These are phyloP conservation scores for Drosophila greeni DNA, from an alignment of 2,888 invertebrate genomes.

Conservation along the genomic window DNA sequence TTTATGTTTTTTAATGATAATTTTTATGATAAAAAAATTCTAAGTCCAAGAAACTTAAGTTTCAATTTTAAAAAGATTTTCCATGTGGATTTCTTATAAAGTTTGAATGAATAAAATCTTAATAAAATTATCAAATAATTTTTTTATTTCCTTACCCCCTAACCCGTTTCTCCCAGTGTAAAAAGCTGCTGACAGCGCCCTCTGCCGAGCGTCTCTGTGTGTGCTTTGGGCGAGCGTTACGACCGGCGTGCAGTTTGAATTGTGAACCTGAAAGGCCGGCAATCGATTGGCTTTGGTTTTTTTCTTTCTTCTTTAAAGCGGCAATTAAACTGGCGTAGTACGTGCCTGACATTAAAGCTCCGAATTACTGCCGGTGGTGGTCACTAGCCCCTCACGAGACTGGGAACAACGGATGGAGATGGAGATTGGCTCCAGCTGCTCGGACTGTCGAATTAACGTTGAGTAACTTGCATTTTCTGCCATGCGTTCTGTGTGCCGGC, in stretches of 20 bases:
- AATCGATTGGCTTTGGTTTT: background rate
- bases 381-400: constrained; percentile 8
- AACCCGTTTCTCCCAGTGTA: background rate
- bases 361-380: constrained; percentile 1
- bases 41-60: too few relatives aligned
- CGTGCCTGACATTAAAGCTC: constrained; percentile 7
- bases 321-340: constrained; percentile 15
- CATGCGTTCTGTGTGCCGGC: constrained; percentile 22
- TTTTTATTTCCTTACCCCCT: background rate
- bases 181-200: constrained; percentile 23
- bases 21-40: too few relatives aligned
- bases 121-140: too few relatives aligned
- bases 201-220: background rate
- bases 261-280: constrained; percentile 1
- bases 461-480: constrained; percentile 10
- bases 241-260: background rate
- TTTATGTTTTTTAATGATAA: background rate
- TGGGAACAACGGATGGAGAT: constrained; percentile 16
- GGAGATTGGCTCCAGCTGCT: background rate
- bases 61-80: too few relatives aligned
- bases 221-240: background rate
- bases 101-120: too few relatives aligned
- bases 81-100: too few relatives aligned
- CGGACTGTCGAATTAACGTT: constrained; percentile 11
- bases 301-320: background rate